Evolutionary conservation across 2,797 vertebrate species (phyloP).

Genomic region (Sebastes glaucus): DNA sequence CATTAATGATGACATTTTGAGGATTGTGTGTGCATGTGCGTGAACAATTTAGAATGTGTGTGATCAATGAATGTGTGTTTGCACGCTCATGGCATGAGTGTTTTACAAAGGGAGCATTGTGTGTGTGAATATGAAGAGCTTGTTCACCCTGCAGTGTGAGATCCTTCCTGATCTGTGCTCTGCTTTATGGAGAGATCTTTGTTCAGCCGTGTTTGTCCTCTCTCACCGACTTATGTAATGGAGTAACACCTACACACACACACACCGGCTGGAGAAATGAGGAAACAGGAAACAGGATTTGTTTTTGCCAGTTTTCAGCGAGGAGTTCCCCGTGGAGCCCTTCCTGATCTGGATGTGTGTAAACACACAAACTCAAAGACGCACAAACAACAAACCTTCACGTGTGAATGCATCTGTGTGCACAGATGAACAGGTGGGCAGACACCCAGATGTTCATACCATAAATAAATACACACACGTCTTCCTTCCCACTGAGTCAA

Average conservation of each 20-base stretch:
- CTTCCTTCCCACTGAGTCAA: constrained; percentile 66
- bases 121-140: background rate
- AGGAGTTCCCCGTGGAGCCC: constrained; percentile 21
- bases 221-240: constrained; percentile 57
- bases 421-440: constrained; percentile 18
- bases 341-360: constrained; percentile 38
- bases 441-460: constrained; percentile 6
- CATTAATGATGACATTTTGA: background rate
- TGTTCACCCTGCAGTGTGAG: background rate
- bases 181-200: background rate
- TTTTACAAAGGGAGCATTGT: background rate
- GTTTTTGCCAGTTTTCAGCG: constrained; percentile 43
- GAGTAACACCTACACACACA: constrained; percentile 7
- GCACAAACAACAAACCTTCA: background rate
- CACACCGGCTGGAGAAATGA: constrained; percentile 22
- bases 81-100: background rate
- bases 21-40: background rate
- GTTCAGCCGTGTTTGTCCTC: constrained; percentile 37
- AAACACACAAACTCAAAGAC: constrained; percentile 21
- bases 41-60: background rate
- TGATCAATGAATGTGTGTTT: background rate
- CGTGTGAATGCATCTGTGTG: background rate
- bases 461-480: constrained; percentile 1
- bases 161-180: constrained; percentile 27
- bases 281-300: constrained; percentile 69